Evolutionary conservation across 2,888 invertebrate species (phyloP), one percentile per base, ranked within the genome.

Genomic region (Sphecodes monilicornis): DNA sequence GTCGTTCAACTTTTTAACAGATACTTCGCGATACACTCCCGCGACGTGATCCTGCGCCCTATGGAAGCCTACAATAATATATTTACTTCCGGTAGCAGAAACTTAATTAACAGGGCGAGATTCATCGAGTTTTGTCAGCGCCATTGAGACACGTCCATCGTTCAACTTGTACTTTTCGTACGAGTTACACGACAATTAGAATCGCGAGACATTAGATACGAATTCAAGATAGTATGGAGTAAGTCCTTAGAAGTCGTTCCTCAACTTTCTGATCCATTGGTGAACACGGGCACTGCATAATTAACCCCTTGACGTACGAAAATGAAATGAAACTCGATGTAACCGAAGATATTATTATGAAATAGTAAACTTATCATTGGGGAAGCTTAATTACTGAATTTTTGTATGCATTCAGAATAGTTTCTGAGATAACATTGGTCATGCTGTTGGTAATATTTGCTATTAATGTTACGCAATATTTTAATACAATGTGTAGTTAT

Each of bases 11-110:
- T 11, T 54, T 54, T 54, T 11, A n/a, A 54, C 54, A 54, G n/a
- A 54, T 54, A 54, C 54, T 73, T 78, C 78, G 39, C 84, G 83
- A 83, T 84, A 84, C 78, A 84, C 78, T 78, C 22, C 64, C 73
- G 73, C 72, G 32, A 1, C 57, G n/a, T 32, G 60, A 54, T 73
- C 43, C 79, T 32, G 60, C 41, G 32, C 79, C 64, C 50, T 39
- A 29, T 54, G 74, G 75, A 32, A 66, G 36, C 64, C 50, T 50
- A 46, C 66, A 36, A 22, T 22, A 39, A 39, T 68, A 68, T 68
- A 41, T 71, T 41, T 73, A 69, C 74, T 68, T 85, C 71, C 85
- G 60, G 32, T 79, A 50, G 79, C 75, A 76, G 79, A 54, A 84
- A 64, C 73, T 78, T 84, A 26, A 71, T 54, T 43, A 81, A 75